Conservation (phyloP, 2,888 invertebrate species). For the Cataglyphis cursor region DNA sequence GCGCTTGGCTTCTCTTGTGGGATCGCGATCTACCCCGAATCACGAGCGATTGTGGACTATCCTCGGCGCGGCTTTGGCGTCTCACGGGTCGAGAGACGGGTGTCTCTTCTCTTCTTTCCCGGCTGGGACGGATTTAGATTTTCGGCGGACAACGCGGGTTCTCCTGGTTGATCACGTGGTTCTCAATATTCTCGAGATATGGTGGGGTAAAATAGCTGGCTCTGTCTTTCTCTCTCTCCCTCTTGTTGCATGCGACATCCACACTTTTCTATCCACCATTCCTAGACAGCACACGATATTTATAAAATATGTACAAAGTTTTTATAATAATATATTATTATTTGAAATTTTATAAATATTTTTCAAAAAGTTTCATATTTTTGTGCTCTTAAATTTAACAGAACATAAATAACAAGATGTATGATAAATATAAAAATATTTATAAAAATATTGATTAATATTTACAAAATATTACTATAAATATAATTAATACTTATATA, state of each 20-base stretch:
- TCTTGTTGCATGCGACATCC: neutral
- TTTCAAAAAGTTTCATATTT: too few relatives aligned
- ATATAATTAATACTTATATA: too few relatives aligned
- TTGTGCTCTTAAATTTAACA: too few relatives aligned
- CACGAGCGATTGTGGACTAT: constrained; percentile 84
- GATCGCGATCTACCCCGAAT: constrained; percentile 76
- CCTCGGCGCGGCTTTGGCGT: constrained; percentile 67
- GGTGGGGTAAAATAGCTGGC: constrained; percentile 37
- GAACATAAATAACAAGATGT: too few relatives aligned
- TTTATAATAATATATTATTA: too few relatives aligned
- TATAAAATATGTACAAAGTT: too few relatives aligned
- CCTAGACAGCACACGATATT: too few relatives aligned
- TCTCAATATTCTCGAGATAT: constrained; percentile 43
- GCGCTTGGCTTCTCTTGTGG: neutral
- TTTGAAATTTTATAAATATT: too few relatives aligned
- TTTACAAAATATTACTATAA: too few relatives aligned
- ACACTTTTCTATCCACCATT: too few relatives aligned
- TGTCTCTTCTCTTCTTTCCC: constrained; percentile 68
- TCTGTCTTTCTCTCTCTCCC: constrained; percentile 46
- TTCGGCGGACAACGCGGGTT: constrained; percentile 84
- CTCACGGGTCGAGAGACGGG: constrained; percentile 65
- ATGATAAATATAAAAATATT: too few relatives aligned
- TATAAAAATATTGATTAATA: too few relatives aligned
- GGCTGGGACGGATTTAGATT: constrained; percentile 86
- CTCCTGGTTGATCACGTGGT: constrained; percentile 77